These are phyloP conservation scores for Platysteira castanea DNA, from an alignment of 2,113 vertebrate species.

Conservation along the genomic window DNA sequence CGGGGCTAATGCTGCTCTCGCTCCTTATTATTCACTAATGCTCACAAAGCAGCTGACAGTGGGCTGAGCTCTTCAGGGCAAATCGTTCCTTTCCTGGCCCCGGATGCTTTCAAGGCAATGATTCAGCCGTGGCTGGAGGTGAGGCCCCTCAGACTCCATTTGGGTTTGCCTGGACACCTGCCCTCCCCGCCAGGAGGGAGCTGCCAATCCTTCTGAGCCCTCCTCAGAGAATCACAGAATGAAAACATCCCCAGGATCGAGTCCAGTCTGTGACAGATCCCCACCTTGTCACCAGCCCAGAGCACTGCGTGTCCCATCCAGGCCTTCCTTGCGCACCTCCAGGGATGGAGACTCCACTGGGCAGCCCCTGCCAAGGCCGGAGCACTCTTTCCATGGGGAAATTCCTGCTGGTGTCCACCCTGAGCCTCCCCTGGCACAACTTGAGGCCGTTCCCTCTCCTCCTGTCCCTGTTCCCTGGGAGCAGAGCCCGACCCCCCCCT, in stretches of 20 bases:
- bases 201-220: not conserved
- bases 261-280: fast-evolving
- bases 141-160: not conserved
- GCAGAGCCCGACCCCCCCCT: not conserved
- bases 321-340: not conserved
- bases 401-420: fast-evolving
- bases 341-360: not conserved
- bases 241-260: fast-evolving
- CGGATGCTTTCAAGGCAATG: not conserved
- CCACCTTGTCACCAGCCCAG: not conserved
- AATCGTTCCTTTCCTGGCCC: not conserved
- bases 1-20: constrained; percentile 1
- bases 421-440: not conserved
- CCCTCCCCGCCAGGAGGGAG: not conserved
- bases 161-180: not conserved
- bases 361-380: not conserved
- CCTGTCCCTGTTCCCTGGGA: not conserved
- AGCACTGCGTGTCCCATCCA: fast-evolving
- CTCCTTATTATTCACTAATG: constrained; percentile 40
- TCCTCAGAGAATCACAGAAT: not conserved
- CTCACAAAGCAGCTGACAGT: constrained; percentile 21
- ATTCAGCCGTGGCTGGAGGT: not conserved
- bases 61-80: constrained; percentile 27
- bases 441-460: fast-evolving
- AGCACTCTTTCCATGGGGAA: fast-evolving